A percentile compares a stretch with the other conserved stretches of the same genome.
Conservation (phyloP, 2,113 vertebrate genomes). For the Corythornis cristatus region DNA sequence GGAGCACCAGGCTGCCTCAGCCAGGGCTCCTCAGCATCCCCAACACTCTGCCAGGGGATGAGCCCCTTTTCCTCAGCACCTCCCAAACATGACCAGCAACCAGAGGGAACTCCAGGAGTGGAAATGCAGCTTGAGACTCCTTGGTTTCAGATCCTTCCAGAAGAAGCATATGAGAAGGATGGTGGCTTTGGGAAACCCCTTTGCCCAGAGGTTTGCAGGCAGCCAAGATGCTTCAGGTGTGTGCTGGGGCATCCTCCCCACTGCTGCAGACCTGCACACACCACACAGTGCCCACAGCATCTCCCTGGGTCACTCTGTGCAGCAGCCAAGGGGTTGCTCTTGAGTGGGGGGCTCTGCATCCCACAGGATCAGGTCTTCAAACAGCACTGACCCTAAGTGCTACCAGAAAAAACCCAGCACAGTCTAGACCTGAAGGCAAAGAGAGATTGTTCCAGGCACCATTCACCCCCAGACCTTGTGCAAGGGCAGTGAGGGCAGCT, state of each 20-base stretch:
- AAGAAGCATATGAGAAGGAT: not conserved
- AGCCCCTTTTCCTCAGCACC: not conserved
- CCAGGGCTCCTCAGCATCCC: fast-evolving
- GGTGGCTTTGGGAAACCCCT: not conserved
- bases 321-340: not conserved
- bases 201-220: not conserved
- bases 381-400: not conserved
- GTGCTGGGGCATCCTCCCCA: fast-evolving
- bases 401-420: not conserved
- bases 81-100: not conserved
- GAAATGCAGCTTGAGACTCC: not conserved
- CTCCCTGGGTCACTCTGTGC: not conserved
- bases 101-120: not conserved
- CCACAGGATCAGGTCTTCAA: not conserved
- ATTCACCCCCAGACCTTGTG: fast-evolving
- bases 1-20: not conserved
- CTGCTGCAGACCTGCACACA: not conserved
- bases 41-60: fast-evolving
- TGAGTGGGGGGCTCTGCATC: not conserved
- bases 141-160: not conserved
- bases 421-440: not conserved
- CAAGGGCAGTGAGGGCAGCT: not conserved
- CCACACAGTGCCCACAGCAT: not conserved
- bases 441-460: not conserved
- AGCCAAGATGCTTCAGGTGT: not conserved